A percentile compares a stretch with the other conserved stretches of the same genome.
Evolutionary conservation across 1,140 invertebrate genomes (phyloP).

Genomic region (Drosophila lini): DNA sequence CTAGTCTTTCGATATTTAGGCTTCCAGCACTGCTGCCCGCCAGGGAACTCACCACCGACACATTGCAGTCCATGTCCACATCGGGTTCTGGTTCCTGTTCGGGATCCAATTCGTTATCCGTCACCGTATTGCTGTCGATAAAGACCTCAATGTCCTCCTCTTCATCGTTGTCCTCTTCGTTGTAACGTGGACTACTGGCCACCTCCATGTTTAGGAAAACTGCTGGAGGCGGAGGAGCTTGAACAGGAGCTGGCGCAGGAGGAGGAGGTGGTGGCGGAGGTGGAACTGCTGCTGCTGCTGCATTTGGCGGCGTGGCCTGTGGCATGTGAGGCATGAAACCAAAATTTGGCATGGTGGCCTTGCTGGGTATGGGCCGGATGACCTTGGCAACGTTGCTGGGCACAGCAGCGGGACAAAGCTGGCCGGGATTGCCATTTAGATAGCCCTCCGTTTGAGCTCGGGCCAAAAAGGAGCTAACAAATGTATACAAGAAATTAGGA

Average conservation of each 20-base stretch:
- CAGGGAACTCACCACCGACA: conserved; percentile 72
- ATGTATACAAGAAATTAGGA: not conserved
- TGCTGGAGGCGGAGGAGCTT: conserved; percentile 1
- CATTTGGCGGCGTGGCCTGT: conserved; percentile 9
- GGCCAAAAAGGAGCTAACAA: conserved; percentile 83
- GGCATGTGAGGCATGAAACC: conserved; percentile 60
- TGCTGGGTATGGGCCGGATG: conserved; percentile 80
- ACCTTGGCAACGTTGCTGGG: conserved; percentile 52
- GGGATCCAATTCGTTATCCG: conserved; percentile 82
- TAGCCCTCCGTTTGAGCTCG: conserved; percentile 84
- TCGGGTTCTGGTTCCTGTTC: conserved; percentile 43
- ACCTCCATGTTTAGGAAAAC: not conserved
- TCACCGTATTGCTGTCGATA: conserved; percentile 80
- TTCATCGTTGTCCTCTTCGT: conserved; percentile 41
- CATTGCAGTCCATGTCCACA: conserved; percentile 62
- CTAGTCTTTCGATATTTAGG: conserved; percentile 82
- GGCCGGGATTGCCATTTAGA: conserved; percentile 54
- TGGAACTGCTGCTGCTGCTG: not conserved
- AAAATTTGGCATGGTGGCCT: conserved; percentile 75
- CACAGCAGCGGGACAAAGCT: conserved; percentile 19
- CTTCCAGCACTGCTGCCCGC: conserved; percentile 80
- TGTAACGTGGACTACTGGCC: not conserved
- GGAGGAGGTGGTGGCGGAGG: conserved; percentile 6
- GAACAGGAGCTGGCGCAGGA: conserved; percentile 4
- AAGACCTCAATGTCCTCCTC: conserved; percentile 78